Conservation (phyloP, 2,888 invertebrate species). For the Trachelus stipa region DNA sequence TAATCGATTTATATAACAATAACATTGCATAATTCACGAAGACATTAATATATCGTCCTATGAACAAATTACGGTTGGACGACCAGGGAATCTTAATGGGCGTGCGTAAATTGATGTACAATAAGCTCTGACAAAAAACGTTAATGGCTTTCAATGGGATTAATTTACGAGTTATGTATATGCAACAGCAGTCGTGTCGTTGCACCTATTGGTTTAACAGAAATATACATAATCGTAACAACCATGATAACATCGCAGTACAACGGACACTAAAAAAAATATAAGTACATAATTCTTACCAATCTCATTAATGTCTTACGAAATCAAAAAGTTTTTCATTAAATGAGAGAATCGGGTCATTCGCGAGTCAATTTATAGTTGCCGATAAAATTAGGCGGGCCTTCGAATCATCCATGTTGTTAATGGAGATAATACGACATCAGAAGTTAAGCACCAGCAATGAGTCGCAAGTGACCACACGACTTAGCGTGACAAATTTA, state of each 20-base stretch:
- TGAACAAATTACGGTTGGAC: constrained; percentile 6
- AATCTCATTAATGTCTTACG: neutral
- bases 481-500: neutral
- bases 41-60: neutral
- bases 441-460: neutral
- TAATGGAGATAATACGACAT: neutral
- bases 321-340: neutral
- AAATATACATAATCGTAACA: neutral
- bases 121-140: constrained; percentile 47
- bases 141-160: constrained; percentile 51
- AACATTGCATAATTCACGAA: neutral
- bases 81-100: constrained; percentile 38
- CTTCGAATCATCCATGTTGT: neutral
- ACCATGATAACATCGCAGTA: neutral
- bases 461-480: neutral
- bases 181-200: neutral
- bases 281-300: neutral
- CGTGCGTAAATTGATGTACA: constrained; percentile 47
- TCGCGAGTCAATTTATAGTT: neutral
- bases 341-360: neutral
- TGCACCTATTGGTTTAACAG: neutral
- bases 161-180: constrained; percentile 38
- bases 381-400: neutral
- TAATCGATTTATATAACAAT: neutral
- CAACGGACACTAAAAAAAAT: neutral